These are phyloP conservation scores for Oreortyx pictus DNA, from an alignment of 2,797 vertebrate species.

Conservation along the genomic window DNA sequence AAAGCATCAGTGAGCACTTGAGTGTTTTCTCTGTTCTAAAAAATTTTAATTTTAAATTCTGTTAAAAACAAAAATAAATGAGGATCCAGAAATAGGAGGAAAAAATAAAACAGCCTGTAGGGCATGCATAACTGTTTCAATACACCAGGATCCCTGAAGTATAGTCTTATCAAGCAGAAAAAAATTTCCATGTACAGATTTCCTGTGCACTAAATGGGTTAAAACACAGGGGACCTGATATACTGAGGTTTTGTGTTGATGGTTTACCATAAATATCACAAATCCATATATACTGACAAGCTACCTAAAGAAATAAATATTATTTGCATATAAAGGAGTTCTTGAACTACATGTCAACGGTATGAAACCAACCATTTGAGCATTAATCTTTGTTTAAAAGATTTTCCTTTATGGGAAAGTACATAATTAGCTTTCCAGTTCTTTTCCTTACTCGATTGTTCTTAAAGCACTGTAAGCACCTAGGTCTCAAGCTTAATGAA, in stretches of 20 bases:
- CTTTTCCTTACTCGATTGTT: not conserved
- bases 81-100: not conserved
- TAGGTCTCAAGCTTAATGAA: not conserved
- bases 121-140: not conserved
- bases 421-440: not conserved
- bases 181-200: not conserved
- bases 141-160: not conserved
- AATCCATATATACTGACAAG: not conserved
- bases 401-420: not conserved
- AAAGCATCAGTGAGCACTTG: slow-evolving; percentile 83
- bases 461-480: not conserved
- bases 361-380: not conserved
- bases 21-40: slow-evolving; percentile 76
- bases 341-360: not conserved
- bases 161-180: not conserved
- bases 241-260: not conserved
- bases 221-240: slow-evolving; percentile 11
- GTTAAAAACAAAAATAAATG: slow-evolving; percentile 61
- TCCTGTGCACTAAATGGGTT: slow-evolving; percentile 9
- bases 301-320: slow-evolving; percentile 5
- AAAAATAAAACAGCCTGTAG: not conserved
- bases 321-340: not conserved
- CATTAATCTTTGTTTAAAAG: not conserved
- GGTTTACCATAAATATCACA: slow-evolving; percentile 22
- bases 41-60: slow-evolving; percentile 44